These are phyloP conservation scores for Bhutanitis thaidina DNA, from an alignment of 2,888 invertebrate species.

Conservation along the genomic window DNA sequence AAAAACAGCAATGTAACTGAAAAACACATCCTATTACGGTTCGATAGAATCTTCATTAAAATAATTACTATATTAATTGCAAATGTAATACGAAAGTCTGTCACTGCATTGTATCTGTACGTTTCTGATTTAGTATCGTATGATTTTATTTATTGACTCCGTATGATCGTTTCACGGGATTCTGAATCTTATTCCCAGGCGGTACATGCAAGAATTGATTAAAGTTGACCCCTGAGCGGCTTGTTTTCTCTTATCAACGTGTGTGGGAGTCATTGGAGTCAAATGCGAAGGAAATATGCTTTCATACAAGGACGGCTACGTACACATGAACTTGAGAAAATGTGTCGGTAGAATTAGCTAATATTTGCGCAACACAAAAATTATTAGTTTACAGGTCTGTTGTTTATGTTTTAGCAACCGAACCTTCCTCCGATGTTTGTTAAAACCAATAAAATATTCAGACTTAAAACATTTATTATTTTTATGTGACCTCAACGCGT, in stretches of 20 bases:
- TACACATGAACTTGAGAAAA: conserved; percentile 9
- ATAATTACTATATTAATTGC: neutral
- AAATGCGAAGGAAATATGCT: conserved; percentile 20
- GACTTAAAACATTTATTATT: no score
- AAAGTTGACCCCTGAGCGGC: neutral
- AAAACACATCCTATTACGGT: neutral
- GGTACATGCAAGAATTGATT: conserved; percentile 20
- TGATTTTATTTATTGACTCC: conserved; percentile 9
- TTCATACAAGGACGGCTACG: conserved; percentile 22
- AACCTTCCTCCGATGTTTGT: no score
- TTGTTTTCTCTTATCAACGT: conserved; percentile 30
- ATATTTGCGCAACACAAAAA: no score
- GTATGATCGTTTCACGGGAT: conserved; percentile 14
- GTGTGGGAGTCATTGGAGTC: conserved; percentile 37
- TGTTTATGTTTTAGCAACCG: no score
- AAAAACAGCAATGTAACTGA: no score
- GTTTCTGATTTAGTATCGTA: conserved; percentile 18
- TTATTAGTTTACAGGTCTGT: no score
- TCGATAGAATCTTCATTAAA: neutral
- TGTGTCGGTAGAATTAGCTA: no score
- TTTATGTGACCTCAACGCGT: no score
- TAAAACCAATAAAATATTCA: no score
- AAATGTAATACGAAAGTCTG: conserved; percentile 1
- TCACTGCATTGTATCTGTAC: neutral
- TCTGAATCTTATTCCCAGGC: conserved; percentile 19